phyloP scores from a whole-genome alignment of 2,888 invertebrate species.

The Eristalinus aeneus region DNA sequence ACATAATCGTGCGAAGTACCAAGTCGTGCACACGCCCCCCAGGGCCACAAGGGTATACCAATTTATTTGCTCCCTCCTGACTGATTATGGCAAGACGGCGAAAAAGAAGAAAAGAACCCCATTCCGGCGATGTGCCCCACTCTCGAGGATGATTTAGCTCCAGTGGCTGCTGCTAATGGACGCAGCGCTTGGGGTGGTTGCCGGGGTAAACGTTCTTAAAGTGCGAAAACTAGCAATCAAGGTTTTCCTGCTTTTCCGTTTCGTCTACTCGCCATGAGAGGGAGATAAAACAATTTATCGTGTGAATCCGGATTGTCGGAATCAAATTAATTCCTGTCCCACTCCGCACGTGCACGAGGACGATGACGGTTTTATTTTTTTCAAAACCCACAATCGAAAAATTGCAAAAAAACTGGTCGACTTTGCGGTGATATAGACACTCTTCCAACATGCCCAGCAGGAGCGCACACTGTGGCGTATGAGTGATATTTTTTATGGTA shows the following conservation, averaged over 20 bases:
- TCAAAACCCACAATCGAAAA: background rate
- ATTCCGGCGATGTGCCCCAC: background rate
- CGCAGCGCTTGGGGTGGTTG: background rate
- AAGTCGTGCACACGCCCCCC: constrained; percentile 13
- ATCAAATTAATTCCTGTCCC: background rate
- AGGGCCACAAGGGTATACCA: constrained; percentile 12
- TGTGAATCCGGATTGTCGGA: background rate
- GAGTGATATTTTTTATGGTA: background rate
- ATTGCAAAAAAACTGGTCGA: background rate
- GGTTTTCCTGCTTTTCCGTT: background rate
- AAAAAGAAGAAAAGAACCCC: background rate
- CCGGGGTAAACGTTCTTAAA: background rate
- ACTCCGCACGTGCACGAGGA: background rate
- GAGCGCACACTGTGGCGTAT: background rate
- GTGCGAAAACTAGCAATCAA: background rate
- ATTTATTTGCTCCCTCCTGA: constrained; percentile 46
- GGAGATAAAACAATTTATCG: background rate
- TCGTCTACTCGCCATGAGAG: background rate
- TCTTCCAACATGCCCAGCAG: background rate
- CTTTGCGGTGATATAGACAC: background rate
- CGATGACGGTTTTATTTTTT: background rate
- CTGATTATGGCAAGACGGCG: constrained; percentile 23
- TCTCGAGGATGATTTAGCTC: constrained; percentile 40
- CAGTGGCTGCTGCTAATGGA: background rate
- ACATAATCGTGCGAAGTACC: constrained; percentile 38